A percentile compares a stretch with the other conserved stretches of the same genome.
Evolutionary conservation across 2,888 invertebrate species (phyloP).

Genomic region (Megalurothrips usitatus): DNA sequence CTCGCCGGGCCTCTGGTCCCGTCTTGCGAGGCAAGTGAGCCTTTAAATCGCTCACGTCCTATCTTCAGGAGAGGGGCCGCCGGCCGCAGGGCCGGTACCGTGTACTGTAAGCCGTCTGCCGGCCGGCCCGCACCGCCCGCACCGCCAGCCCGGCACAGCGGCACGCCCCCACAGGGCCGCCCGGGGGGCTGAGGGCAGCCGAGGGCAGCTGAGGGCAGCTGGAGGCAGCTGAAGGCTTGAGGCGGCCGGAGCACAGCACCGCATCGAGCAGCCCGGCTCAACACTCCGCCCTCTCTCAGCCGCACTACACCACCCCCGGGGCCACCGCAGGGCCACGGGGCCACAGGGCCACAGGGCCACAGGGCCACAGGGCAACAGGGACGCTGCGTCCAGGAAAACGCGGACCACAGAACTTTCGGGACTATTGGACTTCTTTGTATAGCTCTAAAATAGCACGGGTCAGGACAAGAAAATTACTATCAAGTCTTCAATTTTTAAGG

Average conservation of each 20-base stretch:
- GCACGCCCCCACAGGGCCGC: not conserved
- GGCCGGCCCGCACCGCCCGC: not conserved
- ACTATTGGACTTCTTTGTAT: too few relatives aligned
- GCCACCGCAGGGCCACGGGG: too few relatives aligned
- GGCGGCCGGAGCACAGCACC: too few relatives aligned
- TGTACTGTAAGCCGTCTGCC: not conserved
- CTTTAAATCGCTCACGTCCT: constrained; percentile 11
- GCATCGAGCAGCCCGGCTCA: not conserved
- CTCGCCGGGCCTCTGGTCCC: not conserved
- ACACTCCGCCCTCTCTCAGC: not conserved
- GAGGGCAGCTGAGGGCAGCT: too few relatives aligned
- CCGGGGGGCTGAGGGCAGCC: too few relatives aligned
- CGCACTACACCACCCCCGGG: not conserved
- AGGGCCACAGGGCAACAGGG: not conserved
- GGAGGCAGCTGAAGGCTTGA: too few relatives aligned
- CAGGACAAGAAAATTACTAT: too few relatives aligned
- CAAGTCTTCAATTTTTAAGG: too few relatives aligned
- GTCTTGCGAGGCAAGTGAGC: constrained; percentile 6
- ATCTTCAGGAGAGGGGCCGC: not conserved
- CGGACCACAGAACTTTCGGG: too few relatives aligned
- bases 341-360: not conserved
- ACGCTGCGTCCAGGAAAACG: not conserved
- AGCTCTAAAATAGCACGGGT: too few relatives aligned
- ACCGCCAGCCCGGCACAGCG: too few relatives aligned
- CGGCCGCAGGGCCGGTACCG: not conserved